Conservation (phyloP, 2,888 invertebrate genomes). For the Melieria picta region DNA sequence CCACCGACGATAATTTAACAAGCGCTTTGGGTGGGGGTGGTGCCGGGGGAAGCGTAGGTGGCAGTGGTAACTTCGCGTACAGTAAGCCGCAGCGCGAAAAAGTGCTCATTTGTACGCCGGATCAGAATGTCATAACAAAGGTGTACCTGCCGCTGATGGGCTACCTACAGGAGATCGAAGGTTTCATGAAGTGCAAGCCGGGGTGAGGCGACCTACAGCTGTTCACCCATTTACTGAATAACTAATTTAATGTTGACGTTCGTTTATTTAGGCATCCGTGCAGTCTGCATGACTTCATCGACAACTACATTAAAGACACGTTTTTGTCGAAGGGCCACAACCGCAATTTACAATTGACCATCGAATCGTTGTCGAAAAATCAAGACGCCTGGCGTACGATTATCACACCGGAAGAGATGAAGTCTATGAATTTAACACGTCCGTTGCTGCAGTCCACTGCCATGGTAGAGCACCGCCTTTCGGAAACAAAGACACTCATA, state of each 20-base stretch:
- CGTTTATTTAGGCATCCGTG: conserved; percentile 70
- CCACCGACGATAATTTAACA: conserved; percentile 60
- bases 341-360: conserved; percentile 66
- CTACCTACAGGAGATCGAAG: conserved; percentile 87
- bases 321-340: conserved; percentile 83
- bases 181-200: conserved; percentile 69
- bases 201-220: conserved; percentile 65
- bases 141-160: conserved; percentile 84
- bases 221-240: background rate
- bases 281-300: conserved; percentile 83
- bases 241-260: conserved; percentile 29
- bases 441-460: conserved; percentile 79
- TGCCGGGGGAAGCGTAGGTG: conserved; percentile 46
- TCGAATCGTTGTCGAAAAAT: conserved; percentile 78
- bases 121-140: conserved; percentile 78
- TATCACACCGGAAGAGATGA: conserved; percentile 75
- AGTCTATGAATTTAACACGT: conserved; percentile 71
- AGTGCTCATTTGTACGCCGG: conserved; percentile 79
- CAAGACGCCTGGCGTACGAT: conserved; percentile 84
- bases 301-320: conserved; percentile 86
- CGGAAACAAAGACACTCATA: conserved; percentile 75
- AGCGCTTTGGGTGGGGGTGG: conserved; percentile 41
- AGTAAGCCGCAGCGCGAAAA: conserved; percentile 67
- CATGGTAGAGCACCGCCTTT: conserved; percentile 71
- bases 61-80: conserved; percentile 37